Evolutionary conservation across 2,797 vertebrate genomes (phyloP).

Genomic region (Schizopygopsis pylzovi): DNA sequence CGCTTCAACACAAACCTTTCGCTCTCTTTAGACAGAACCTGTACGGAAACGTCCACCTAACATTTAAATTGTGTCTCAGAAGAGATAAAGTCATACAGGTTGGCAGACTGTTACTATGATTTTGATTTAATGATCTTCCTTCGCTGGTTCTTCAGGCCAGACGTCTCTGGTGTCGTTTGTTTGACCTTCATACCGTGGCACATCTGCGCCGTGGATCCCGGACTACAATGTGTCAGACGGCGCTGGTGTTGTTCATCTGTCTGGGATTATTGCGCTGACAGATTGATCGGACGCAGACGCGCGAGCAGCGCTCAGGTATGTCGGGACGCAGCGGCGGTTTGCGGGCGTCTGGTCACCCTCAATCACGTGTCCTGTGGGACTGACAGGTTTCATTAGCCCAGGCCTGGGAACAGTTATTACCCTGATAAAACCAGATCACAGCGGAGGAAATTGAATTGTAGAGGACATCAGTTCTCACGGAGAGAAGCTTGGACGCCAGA

Average conservation of each 20-base stretch:
- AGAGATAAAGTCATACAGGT: background rate
- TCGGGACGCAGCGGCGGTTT: constrained; percentile 55
- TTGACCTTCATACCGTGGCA: background rate
- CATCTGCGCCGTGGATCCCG: background rate
- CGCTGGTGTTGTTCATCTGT: constrained; percentile 12
- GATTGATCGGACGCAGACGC: background rate
- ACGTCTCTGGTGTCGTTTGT: background rate
- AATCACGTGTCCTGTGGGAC: constrained; percentile 56
- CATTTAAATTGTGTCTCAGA: background rate
- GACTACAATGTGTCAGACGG: background rate
- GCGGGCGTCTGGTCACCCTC: constrained; percentile 66
- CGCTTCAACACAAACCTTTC: background rate
- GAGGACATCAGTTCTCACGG: constrained; percentile 85
- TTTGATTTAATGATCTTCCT: background rate
- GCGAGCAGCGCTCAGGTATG: background rate
- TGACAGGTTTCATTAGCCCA: constrained; percentile 79
- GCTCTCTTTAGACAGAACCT: background rate
- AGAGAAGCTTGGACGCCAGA: constrained; percentile 85
- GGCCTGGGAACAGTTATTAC: constrained; percentile 72
- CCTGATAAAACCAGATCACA: constrained; percentile 78
- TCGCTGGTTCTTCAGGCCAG: background rate
- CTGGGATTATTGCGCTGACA: background rate
- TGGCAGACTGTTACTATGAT: too few relatives aligned
- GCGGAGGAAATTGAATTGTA: constrained; percentile 79
- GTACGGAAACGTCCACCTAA: background rate